phyloP scores from a whole-genome alignment of 2,113 vertebrate genomes.

The Pachyramphus minor region DNA sequence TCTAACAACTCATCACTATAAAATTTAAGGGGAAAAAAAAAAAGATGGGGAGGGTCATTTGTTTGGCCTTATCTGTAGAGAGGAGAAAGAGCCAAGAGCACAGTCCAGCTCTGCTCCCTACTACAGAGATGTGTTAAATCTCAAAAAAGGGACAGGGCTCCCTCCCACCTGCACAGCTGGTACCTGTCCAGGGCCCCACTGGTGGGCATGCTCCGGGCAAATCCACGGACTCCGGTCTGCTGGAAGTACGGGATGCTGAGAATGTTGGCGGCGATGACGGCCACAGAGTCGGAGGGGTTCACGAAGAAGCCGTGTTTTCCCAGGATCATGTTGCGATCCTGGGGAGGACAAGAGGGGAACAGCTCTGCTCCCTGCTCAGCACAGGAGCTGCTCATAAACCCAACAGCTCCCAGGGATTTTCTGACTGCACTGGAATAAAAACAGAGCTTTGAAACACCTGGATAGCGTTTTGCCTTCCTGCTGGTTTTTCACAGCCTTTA shows the following conservation, averaged over 20 bases:
- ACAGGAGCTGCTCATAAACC: neutral
- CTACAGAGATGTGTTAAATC: no score
- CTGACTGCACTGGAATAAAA: neutral
- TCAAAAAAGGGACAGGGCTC: no score
- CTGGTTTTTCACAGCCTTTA: neutral
- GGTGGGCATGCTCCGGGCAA: constrained; percentile 98
- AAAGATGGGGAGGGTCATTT: neutral
- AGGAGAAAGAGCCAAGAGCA: neutral
- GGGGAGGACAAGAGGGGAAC: neutral
- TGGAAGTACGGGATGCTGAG: constrained; percentile 94
- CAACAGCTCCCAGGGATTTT: neutral
- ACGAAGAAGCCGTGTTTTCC: constrained; percentile 97
- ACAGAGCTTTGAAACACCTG: neutral
- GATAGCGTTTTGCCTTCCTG: neutral
- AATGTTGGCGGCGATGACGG: constrained; percentile 95
- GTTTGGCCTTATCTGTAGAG: neutral
- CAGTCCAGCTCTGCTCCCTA: neutral
- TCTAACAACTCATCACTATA: neutral
- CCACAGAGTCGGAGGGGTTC: constrained; percentile 96
- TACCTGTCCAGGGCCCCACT: constrained; percentile 96
- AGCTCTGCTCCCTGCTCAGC: neutral
- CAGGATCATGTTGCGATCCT: constrained; percentile 98
- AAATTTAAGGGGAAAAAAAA: neutral
- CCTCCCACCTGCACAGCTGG: no score
- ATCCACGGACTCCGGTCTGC: constrained; percentile 89